Evolutionary conservation across 2,797 vertebrate species (phyloP), one percentile per base, ranked within the genome.

Genomic region (Danio kyathit): DNA sequence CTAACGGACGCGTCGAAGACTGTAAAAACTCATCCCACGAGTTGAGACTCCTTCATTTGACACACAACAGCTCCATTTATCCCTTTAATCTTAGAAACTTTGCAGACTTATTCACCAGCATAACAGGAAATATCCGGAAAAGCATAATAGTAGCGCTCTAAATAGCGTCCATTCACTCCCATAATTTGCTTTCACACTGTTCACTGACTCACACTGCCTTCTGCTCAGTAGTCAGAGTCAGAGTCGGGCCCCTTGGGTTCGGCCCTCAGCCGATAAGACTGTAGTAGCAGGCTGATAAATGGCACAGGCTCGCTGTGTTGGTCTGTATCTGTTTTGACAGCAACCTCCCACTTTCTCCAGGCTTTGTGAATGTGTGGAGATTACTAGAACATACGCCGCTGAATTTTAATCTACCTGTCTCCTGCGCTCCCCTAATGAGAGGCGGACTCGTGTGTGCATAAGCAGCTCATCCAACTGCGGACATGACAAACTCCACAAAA

Each of bases 361-460:
- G 61, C 46, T 44, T 59, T 66, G 63, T 74, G 44, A 51, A 48
- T 60, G 38, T 69, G 59, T 56, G 6, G 71, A 70, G 59, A 81
- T 80, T 70, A 29, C 56, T 41, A 51, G 46, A 61, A 54, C n/a
- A 54, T 29, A 67, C 63, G 52, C 43, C n/a, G 21, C 17, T 76
- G 74, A 74, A 80, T 76, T 70, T 79, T 71, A 85, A 80, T 85
- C 73, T 63, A 76, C 57, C 71, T 52, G 79, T 61, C 61, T 49
- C 41, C 14, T 16, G 40, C 29, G 19, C 49, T 40, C 9, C 17
- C 43, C 51, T 75, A 73, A 82, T 72, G 43, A 61, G 71, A 77
- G 80, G 29, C 79, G 51, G 70, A 57, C 59, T 71, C 64, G 52
- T 79, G 46, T 49, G 52, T 64, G 56, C 40, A 63, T 74, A 76